Conservation (phyloP, 2,888 invertebrate genomes). For the Ametastegia equiseti region DNA sequence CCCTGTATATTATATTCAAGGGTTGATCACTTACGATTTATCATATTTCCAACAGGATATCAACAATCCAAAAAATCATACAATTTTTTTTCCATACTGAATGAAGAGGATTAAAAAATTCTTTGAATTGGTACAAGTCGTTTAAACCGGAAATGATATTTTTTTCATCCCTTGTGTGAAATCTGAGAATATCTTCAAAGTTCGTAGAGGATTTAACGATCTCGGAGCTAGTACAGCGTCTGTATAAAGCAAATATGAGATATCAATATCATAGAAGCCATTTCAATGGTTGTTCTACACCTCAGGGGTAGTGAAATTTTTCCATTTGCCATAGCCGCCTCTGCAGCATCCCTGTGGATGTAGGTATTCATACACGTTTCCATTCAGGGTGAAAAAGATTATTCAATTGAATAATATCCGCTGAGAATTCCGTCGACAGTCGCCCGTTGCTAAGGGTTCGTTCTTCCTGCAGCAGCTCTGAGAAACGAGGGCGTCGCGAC, state of each 20-base stretch:
- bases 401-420: constrained; percentile 64
- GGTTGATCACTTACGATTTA: no score
- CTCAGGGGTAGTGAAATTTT: constrained; percentile 49
- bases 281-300: constrained; percentile 53
- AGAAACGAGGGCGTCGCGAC: constrained; percentile 3
- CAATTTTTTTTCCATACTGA: no score
- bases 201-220: background rate
- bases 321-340: constrained; percentile 5
- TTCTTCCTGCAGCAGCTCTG: no score
- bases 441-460: constrained; percentile 37
- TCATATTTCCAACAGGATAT: no score
- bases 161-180: no score
- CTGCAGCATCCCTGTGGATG: background rate
- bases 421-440: constrained; percentile 55
- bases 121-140: no score
- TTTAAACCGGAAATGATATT: no score
- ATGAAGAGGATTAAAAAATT: no score
- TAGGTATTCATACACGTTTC: background rate
- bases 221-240: no score
- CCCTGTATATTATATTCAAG: no score
- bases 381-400: constrained; percentile 53
- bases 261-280: constrained; percentile 45
- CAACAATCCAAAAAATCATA: no score
- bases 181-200: background rate
- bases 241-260: constrained; percentile 15